These are phyloP conservation scores for Lasioglossum calceatum DNA, from an alignment of 2,888 invertebrate species.

Conservation along the genomic window DNA sequence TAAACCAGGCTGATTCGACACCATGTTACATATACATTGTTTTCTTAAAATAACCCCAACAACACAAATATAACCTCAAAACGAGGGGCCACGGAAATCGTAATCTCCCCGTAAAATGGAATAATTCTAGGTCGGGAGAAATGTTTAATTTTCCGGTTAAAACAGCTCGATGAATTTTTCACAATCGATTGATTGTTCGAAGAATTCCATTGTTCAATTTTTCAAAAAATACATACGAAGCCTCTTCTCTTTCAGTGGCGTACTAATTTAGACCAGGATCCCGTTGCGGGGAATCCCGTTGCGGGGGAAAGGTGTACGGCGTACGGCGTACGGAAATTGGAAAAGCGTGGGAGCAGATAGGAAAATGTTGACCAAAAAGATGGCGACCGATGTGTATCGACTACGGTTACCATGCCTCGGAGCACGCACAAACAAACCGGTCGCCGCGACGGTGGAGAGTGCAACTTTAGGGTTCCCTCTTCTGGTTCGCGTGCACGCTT, in stretches of 20 bases:
- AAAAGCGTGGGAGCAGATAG: not conserved
- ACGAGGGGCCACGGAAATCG: too few species aligned
- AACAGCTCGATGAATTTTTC: too few species aligned
- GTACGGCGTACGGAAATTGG: not conserved
- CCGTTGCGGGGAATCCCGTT: not conserved
- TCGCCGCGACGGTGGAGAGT: slow-evolving; percentile 11
- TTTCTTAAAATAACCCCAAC: too few species aligned
- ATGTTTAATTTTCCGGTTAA: too few species aligned
- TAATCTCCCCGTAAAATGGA: too few species aligned
- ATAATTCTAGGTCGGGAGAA: too few species aligned
- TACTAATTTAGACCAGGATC: not conserved
- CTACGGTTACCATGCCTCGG: slow-evolving; percentile 31
- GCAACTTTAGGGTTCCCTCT: slow-evolving; percentile 41
- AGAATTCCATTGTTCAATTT: not conserved
- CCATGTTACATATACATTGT: too few species aligned
- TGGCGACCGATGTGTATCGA: slow-evolving; percentile 1
- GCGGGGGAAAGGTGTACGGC: not conserved
- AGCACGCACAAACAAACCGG: slow-evolving; percentile 29
- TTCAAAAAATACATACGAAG: not conserved
- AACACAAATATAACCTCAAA: too few species aligned
- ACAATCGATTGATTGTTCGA: too few species aligned
- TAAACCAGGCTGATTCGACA: too few species aligned
- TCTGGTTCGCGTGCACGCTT: slow-evolving; percentile 44
- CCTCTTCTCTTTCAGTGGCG: not conserved
- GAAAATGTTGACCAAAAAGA: not conserved